These are phyloP conservation scores for Amphipyra tragopoginis DNA, from an alignment of 2,888 invertebrate genomes.

Conservation along the genomic window DNA sequence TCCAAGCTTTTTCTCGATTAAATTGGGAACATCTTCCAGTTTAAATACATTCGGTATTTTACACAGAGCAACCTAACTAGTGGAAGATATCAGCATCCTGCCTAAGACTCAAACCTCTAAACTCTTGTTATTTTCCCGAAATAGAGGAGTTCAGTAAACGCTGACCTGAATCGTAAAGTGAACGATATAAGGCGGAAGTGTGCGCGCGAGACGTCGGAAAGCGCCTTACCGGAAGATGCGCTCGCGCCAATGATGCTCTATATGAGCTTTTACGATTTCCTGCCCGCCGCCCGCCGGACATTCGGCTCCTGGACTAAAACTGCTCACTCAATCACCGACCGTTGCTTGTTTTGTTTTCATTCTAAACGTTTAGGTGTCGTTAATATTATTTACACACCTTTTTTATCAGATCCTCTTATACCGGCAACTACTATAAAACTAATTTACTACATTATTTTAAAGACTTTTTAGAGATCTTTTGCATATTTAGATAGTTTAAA, in stretches of 20 bases:
- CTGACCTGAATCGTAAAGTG: conserved; percentile 72
- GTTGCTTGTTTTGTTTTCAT: conserved; percentile 56
- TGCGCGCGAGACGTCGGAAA: conserved; percentile 78
- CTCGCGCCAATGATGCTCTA: conserved; percentile 77
- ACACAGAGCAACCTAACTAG: not conserved
- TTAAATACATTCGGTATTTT: not conserved
- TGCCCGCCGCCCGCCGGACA: conserved; percentile 74
- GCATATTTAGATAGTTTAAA: too few relatives aligned
- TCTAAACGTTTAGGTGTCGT: conserved; percentile 8
- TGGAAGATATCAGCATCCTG: not conserved
- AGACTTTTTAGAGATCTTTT: too few relatives aligned
- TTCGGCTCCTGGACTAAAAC: conserved; percentile 66
- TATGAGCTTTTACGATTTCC: conserved; percentile 89
- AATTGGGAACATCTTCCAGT: too few relatives aligned
- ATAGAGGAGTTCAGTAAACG: conserved; percentile 76
- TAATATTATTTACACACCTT: not conserved
- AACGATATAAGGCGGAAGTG: conserved; percentile 81
- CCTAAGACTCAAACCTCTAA: not conserved
- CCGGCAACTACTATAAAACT: too few relatives aligned
- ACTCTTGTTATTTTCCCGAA: conserved; percentile 58
- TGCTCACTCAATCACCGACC: conserved; percentile 67
- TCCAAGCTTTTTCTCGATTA: too few relatives aligned
- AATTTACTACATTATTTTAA: too few relatives aligned
- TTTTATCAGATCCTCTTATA: too few relatives aligned
- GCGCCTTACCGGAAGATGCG: conserved; percentile 84